Evolutionary conservation across 2,113 vertebrate species (phyloP).

Genomic region (Cnemophilus loriae): DNA sequence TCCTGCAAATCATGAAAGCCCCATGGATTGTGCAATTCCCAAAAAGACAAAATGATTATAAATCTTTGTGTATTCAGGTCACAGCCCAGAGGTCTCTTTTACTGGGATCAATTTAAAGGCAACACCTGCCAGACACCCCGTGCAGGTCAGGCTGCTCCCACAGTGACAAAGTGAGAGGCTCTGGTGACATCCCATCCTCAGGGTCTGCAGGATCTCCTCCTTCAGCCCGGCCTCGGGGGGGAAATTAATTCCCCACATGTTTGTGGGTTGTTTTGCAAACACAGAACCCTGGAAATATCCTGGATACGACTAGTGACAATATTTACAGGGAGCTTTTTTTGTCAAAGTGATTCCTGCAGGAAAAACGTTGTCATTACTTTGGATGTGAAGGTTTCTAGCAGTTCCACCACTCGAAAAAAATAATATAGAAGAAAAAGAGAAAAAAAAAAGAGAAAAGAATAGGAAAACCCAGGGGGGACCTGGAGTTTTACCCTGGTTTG

Average conservation of each 20-base stretch:
- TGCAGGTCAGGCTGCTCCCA: neutral
- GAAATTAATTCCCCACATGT: neutral
- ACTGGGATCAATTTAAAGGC: neutral
- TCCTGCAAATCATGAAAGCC: neutral
- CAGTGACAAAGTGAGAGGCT: neutral
- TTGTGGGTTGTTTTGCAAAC: neutral
- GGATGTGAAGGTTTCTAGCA: neutral
- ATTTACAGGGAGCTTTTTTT: neutral
- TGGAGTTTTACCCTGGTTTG: neutral
- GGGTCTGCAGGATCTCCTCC: neutral
- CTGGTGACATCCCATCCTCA: neutral
- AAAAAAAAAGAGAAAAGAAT: rapidly evolving
- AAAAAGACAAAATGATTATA: rapidly evolving
- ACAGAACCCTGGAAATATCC: neutral
- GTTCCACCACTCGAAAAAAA: neutral
- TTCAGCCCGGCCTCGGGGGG: neutral
- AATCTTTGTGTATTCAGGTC: neutral
- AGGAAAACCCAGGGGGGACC: rapidly evolving
- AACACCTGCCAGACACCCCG: neutral
- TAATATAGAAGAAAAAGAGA: neutral
- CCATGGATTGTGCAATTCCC: rapidly evolving
- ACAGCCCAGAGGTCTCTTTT: neutral
- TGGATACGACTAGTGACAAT: neutral
- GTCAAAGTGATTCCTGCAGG: rapidly evolving
- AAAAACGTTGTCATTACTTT: neutral